Percentiles rank a stretch among this genome's conserved stretches.
Conservation (phyloP, 1,140 invertebrate genomes). For the Linepithema humile region DNA sequence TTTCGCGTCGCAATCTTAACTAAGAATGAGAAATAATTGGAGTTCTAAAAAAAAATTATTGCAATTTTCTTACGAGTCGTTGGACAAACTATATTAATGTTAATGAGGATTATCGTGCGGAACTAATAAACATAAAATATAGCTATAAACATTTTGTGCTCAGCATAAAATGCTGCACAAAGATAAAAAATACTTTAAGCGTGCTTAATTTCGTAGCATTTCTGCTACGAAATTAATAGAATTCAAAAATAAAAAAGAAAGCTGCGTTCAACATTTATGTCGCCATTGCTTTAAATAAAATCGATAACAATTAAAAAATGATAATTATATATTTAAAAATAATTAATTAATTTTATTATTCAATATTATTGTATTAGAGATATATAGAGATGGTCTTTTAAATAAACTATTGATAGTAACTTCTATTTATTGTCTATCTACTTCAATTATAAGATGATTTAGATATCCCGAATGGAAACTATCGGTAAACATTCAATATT, state of each 20-base stretch:
- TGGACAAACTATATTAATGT: too few species aligned
- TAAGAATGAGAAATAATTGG: not conserved
- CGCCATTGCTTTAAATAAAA: not conserved
- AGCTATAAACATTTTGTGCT: not conserved
- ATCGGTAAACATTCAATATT: constrained; percentile 23
- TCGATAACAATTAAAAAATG: not conserved
- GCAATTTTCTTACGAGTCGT: too few species aligned
- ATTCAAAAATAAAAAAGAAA: not conserved
- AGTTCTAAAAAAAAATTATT: too few species aligned
- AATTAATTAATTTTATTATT: not conserved
- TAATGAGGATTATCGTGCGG: too few species aligned
- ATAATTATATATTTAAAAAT: not conserved
- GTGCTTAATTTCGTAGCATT: not conserved
- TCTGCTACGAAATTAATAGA: not conserved
- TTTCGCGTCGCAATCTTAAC: not conserved
- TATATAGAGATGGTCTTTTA: not conserved
- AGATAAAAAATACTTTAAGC: not conserved
- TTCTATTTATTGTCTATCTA: not conserved
- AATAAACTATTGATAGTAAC: not conserved
- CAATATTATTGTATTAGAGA: not conserved
- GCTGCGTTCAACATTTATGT: not conserved
- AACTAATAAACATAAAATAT: not conserved
- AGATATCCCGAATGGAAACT: constrained; percentile 18
- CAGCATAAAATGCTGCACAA: not conserved
- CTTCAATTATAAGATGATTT: constrained; percentile 41